Base-by-base conservation (phyloP, 2,888 invertebrate genomes). In the Clepsis dumicolana region DNA sequence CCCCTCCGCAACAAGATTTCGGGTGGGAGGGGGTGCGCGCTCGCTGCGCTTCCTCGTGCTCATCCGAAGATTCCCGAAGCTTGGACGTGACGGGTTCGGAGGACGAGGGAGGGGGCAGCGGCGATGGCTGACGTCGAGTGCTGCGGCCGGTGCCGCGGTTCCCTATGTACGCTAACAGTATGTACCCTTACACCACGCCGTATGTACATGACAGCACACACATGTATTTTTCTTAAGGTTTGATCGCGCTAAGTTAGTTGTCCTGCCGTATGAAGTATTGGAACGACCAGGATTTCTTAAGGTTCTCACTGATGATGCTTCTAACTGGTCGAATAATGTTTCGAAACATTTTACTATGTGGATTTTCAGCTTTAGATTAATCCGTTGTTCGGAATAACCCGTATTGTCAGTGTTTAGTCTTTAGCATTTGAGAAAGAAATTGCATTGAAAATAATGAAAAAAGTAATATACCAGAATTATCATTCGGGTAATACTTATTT, bases 81-180 rank as follows among this genome's bases (percentile, higher is more conserved):
- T 81, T 94, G 2, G 94, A 94, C 78, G 94, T 94, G 52, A 94
- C 94, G 88, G 94, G 94, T 4, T 94, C 94, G 0, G 94, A 94
- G 76, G 94, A 94, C 71, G 94, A 94, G 71, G 92, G 91, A 0
- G 90, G 88, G 0, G 89, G 85, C 0, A 75, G 72, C 1, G 84
- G 74, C 62, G 89, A 86, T 38, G 92, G 89, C 86, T 93, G 93
- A 92, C 92, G 90, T 74, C 88, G 86, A 60, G 85, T 94, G 64
- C 80, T 94, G 93, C 94, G 94, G 87, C 94, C 94, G 0, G 94
- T 94, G 89, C 94, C 94, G 87, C 92, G 94, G 71, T 91, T 94
- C 71, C 94, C 94, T 10, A 73, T 87, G 50, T 84, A 84, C 66
- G 76, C 89, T 8, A 82, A 80, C 60, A 73, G 80, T 2, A 64